Evolutionary conservation across 2,113 vertebrate species (phyloP).

Genomic region (Toxostoma redivivum): DNA sequence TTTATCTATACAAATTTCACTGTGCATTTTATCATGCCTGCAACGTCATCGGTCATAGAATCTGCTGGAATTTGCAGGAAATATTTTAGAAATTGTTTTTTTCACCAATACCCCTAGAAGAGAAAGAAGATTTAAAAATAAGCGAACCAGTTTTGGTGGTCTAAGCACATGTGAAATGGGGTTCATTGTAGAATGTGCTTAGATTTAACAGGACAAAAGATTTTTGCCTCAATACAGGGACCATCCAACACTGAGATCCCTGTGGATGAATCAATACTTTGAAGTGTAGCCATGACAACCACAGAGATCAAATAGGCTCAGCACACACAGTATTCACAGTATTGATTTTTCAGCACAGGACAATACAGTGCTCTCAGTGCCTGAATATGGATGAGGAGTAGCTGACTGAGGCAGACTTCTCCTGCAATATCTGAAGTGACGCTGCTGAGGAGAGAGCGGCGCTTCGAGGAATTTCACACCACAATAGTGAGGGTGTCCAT

Average conservation of each 20-base stretch:
- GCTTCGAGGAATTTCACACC: slow-evolving; percentile 7
- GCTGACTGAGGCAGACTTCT: background rate
- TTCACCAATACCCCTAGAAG: background rate
- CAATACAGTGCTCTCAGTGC: slow-evolving; percentile 14
- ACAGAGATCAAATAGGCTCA: slow-evolving; percentile 43
- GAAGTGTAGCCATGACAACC: slow-evolving; percentile 69
- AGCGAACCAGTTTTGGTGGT: background rate
- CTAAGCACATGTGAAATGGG: background rate
- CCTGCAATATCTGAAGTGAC: background rate
- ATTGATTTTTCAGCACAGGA: slow-evolving; percentile 65
- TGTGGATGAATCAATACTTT: slow-evolving; percentile 62
- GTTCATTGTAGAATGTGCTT: background rate
- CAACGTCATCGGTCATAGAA: background rate
- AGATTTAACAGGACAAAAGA: slow-evolving; percentile 50
- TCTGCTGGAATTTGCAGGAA: background rate
- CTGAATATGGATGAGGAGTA: slow-evolving; percentile 52
- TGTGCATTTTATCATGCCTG: background rate
- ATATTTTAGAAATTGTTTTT: background rate
- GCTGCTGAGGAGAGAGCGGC: background rate
- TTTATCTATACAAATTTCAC: background rate
- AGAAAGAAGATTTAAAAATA: background rate
- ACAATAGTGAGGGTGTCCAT: background rate
- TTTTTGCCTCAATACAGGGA: slow-evolving; percentile 25
- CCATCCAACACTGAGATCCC: slow-evolving; percentile 48
- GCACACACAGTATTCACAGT: slow-evolving; percentile 45